A percentile compares a stretch with the other conserved stretches of the same genome.
phyloP scores from a whole-genome alignment of 2,888 invertebrate species.

The Uropetala carovei region DNA sequence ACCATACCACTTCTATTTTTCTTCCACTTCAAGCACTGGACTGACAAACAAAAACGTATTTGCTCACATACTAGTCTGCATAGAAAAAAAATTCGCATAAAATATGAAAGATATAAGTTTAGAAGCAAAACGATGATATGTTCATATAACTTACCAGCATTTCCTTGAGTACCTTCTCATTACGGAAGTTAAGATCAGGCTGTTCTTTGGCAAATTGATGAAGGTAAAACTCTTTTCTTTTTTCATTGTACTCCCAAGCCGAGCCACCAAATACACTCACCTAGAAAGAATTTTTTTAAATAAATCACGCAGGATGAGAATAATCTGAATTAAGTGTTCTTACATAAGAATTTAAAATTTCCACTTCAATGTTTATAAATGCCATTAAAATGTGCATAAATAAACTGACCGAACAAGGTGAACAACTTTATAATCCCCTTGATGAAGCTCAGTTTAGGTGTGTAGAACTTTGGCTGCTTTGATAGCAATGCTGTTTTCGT shows the following conservation, averaged over 20 bases:
- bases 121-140: not conserved
- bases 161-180: conserved; percentile 70
- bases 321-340: too few species aligned
- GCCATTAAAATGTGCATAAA: too few species aligned
- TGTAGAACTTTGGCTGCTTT: too few species aligned
- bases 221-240: conserved; percentile 74
- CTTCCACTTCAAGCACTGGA: not conserved
- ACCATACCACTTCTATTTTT: too few species aligned
- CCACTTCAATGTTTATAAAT: too few species aligned
- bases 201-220: conserved; percentile 75
- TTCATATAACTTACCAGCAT: conserved; percentile 67
- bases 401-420: too few species aligned
- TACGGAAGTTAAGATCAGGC: conserved; percentile 76
- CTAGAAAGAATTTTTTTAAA: conserved; percentile 61
- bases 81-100: not conserved
- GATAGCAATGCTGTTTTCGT: too few species aligned
- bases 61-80: not conserved
- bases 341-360: too few species aligned
- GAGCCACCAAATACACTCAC: conserved; percentile 73
- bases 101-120: not conserved
- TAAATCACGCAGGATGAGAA: not conserved
- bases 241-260: conserved; percentile 74
- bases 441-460: too few species aligned
- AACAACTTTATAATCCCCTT: too few species aligned
- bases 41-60: not conserved